These are phyloP conservation scores for Promerops cafer DNA, from an alignment of 2,113 vertebrate species.

Conservation along the genomic window DNA sequence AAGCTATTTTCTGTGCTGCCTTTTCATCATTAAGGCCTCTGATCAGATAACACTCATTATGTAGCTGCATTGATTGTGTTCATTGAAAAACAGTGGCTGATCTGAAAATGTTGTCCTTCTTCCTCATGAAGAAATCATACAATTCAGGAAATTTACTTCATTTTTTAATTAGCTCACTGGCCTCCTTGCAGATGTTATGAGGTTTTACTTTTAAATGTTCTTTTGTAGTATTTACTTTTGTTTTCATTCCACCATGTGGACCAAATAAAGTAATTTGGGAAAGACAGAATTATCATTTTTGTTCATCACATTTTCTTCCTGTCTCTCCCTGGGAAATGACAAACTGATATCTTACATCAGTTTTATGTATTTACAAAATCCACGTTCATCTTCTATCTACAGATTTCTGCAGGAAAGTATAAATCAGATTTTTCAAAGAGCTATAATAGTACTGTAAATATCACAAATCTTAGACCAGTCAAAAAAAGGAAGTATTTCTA, in stretches of 20 bases:
- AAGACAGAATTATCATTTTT: neutral
- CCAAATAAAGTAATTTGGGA: neutral
- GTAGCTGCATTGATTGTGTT: neutral
- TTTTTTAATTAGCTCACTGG: neutral
- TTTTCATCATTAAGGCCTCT: neutral
- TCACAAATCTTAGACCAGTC: neutral
- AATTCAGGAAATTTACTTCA: neutral
- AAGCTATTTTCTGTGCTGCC: neutral
- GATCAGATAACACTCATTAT: neutral
- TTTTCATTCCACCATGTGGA: neutral
- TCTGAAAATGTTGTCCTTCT: neutral
- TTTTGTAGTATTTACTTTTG: neutral
- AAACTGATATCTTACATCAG: neutral
- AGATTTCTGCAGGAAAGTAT: neutral
- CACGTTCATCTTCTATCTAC: neutral
- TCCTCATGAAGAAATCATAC: neutral
- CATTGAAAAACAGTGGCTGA: neutral
- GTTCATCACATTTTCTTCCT: neutral
- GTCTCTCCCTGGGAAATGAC: neutral
- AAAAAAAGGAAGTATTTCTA: neutral
- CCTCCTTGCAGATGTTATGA: neutral
- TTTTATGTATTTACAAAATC: neutral
- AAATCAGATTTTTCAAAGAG: neutral
- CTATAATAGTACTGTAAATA: neutral
- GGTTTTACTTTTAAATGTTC: neutral